Base-by-base conservation (phyloP, 2,888 invertebrate genomes). In the Ptilodon capucinus region DNA sequence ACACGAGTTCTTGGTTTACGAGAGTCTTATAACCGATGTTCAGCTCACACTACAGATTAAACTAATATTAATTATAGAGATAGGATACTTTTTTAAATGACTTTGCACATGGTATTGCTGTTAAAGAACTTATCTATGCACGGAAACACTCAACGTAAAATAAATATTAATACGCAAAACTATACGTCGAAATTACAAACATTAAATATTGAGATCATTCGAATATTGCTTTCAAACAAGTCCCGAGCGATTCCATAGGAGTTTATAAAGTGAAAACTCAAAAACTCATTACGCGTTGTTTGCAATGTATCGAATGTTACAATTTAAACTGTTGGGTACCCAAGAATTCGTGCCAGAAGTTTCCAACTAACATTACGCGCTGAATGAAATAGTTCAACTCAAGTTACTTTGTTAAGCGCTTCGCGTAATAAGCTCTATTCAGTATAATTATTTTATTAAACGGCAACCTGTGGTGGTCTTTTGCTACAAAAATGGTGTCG, bases 341-440 rank as follows among this genome's bases (percentile, higher is more conserved):
- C 71, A 68, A 71, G 73, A 71, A 76, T 76, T 71, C 60, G 64
- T 59, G 55, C 57, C 54, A 58, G 50, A 69, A 77, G 62, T 76
- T 76, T 30, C 57, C 51, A 70, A 70, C 71, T 64, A 71, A 72
- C 71, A 69, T 68, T 67, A 67, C 61, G 55, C 61, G 66, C 56
- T 59, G 69, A 73, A 75, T 71, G 72, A 71, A 79, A 79, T 79
- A 77, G 78, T 79, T 79, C 68, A 60, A 57, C 57, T 51, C 46
- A 61, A 71, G 63, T 68, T 67, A 70, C 65, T 74, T 74, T 60
- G 72, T 71, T 68, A 71, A 68, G 61, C 62, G 62, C 58, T 67
- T 56, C 55, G 60, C 62, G 64, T 70, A 75, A 74, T 71, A 71
- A 71, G 64, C 72, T 66, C 65, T 64, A 71, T 74, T 71, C 59